Percentiles rank a stretch among this genome's conserved stretches.
Conservation (phyloP, 2,113 vertebrate genomes). For the Lepus timidus region DNA sequence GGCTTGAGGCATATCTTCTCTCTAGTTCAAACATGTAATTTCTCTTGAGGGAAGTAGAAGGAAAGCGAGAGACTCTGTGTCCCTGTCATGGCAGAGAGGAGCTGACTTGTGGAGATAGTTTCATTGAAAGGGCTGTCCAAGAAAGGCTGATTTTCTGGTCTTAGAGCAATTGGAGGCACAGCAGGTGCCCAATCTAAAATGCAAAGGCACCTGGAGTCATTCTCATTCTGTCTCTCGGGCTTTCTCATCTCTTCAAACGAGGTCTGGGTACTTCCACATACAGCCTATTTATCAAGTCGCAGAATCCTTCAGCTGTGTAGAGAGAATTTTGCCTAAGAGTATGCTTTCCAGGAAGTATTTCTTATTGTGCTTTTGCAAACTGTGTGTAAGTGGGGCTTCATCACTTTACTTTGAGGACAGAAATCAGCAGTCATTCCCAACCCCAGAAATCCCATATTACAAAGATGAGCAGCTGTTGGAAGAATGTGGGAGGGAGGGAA, state of each 20-base stretch:
- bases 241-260: neutral
- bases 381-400: neutral
- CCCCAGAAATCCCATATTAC: neutral
- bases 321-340: neutral
- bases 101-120: neutral
- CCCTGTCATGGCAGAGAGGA: neutral
- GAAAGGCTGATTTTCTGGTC: neutral
- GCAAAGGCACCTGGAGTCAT: neutral
- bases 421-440: neutral
- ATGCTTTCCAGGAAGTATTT: neutral
- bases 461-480: neutral
- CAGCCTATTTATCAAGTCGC: neutral
- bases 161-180: neutral
- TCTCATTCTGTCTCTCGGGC: too few relatives aligned
- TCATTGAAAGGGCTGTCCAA: neutral
- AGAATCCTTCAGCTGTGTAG: neutral
- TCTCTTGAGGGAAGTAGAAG: conserved; percentile 14
- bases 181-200: neutral
- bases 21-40: neutral
- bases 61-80: neutral
- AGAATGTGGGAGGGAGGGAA: neutral
- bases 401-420: neutral
- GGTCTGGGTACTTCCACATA: neutral
- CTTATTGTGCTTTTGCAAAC: neutral
- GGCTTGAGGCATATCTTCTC: neutral